phyloP scores from a whole-genome alignment of 2,888 invertebrate genomes.

The Tetramorium bicarinatum region DNA sequence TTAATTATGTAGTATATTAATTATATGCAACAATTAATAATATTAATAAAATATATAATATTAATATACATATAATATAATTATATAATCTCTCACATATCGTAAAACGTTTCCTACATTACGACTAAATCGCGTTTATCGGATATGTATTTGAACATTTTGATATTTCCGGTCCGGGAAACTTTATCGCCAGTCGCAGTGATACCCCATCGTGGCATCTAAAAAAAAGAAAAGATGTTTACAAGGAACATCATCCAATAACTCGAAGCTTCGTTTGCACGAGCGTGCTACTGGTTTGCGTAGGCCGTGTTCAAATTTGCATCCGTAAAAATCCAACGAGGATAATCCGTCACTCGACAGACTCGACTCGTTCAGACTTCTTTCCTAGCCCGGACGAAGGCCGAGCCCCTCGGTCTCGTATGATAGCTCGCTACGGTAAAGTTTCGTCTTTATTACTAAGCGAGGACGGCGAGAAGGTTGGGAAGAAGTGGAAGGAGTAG shows the following conservation, averaged over 20 bases:
- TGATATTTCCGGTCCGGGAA: slow-evolving; percentile 20
- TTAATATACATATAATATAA: background rate
- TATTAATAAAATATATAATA: background rate
- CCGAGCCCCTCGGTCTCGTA: slow-evolving; percentile 4
- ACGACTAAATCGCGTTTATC: background rate
- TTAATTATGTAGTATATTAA: background rate
- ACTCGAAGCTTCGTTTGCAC: slow-evolving; percentile 14
- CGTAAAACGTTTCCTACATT: background rate
- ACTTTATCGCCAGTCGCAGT: slow-evolving; percentile 10
- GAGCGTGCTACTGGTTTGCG: slow-evolving; percentile 56
- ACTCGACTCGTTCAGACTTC: slow-evolving; percentile 23
- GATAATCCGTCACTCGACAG: slow-evolving; percentile 60
- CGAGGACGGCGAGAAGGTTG: slow-evolving; percentile 24
- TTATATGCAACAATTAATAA: background rate
- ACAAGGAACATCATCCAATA: slow-evolving; percentile 30
- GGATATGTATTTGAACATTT: background rate
- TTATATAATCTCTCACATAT: background rate
- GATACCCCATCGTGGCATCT: background rate
- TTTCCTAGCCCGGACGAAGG: background rate
- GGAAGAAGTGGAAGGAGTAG: slow-evolving; percentile 40
- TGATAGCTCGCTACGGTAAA: slow-evolving; percentile 42
- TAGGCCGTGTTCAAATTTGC: slow-evolving; percentile 56
- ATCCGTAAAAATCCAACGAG: slow-evolving; percentile 52
- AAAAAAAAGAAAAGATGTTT: slow-evolving; percentile 6
- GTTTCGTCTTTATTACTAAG: slow-evolving; percentile 79